Base-by-base conservation (phyloP, 1,140 invertebrate genomes). In the Drosophila navojoa region DNA sequence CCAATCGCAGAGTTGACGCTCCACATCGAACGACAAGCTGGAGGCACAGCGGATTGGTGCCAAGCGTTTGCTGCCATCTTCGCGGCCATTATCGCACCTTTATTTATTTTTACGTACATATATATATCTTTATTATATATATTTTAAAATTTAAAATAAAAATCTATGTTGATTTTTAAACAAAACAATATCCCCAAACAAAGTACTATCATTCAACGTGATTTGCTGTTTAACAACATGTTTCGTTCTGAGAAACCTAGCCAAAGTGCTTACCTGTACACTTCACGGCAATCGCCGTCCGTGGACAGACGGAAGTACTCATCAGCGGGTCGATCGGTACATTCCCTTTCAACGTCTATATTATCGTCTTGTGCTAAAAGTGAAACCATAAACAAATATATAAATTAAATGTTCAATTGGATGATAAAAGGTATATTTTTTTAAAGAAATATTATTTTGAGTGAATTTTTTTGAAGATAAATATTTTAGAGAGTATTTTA, bases 1-100 rank as follows among this genome's bases (percentile, higher is more conserved):
- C 97, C 97, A 98, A 93, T 98, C 97, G 94, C 97, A 98, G 75
- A 97, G 98, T 93, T 98, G 97, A 87, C 97, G 95, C 93, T 97
- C 95, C 92, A 98, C 96, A 95, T 98, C 97, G 94, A 98, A 98
- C 90, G 96, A 97, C 91, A 98, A 94, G 92, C 97, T 97, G 87
- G 95, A 96, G 71, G 97, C 97, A 93, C 97, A 98, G 84, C 95
- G 94, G 77, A 98, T 96, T 63, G 96, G 95, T 61, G 97, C 97
- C 92, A 98, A 94, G 91, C 97, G 95, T 87, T 95, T 97, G 61
- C 95, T 95, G 70, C 96, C 96, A 91, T 96, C 96, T 93, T 97
- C 96, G 90, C 93, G 96, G 89, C 96, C 97, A 93, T 95, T 95
- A 95, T 98, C 97, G 93, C 97, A 98, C 95, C 97, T 98, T 94